Evolutionary conservation across 2,888 invertebrate genomes (phyloP).

Genomic region (Pyralis farinalis): DNA sequence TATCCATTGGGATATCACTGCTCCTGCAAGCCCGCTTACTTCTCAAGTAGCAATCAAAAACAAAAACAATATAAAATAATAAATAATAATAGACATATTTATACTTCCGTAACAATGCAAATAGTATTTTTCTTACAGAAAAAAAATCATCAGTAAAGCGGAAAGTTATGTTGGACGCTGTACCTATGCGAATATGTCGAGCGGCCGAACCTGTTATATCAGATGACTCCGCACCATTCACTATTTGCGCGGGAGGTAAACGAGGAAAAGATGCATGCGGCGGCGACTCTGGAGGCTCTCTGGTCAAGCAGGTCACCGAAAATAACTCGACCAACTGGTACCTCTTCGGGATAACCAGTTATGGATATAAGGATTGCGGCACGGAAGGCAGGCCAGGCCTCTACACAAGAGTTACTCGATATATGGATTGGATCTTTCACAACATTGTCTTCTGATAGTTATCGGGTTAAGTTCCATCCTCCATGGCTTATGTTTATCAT

Average conservation of each 20-base stretch:
- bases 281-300: slow-evolving; percentile 83
- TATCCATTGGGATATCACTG: too few species aligned
- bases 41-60: too few species aligned
- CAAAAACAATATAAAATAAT: too few species aligned
- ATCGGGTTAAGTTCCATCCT: too few species aligned
- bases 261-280: slow-evolving; percentile 73
- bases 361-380: slow-evolving; percentile 34
- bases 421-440: slow-evolving; percentile 77
- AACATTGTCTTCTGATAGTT: slow-evolving; percentile 4
- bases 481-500: too few species aligned
- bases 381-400: slow-evolving; percentile 78
- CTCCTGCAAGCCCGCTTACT: too few species aligned
- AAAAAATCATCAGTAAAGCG: slow-evolving; percentile 30
- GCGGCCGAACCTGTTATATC: slow-evolving; percentile 16
- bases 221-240: slow-evolving; percentile 16
- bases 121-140: too few species aligned
- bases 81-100: too few species aligned
- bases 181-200: slow-evolving; percentile 31
- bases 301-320: slow-evolving; percentile 40
- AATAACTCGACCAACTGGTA: slow-evolving; percentile 45
- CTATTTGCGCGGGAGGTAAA: slow-evolving; percentile 81
- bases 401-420: slow-evolving; percentile 80
- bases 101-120: too few species aligned
- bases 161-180: slow-evolving; percentile 56
- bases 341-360: slow-evolving; percentile 73